phyloP scores from a whole-genome alignment of 2,888 invertebrate genomes.

The Cataglyphis altisquamis region DNA sequence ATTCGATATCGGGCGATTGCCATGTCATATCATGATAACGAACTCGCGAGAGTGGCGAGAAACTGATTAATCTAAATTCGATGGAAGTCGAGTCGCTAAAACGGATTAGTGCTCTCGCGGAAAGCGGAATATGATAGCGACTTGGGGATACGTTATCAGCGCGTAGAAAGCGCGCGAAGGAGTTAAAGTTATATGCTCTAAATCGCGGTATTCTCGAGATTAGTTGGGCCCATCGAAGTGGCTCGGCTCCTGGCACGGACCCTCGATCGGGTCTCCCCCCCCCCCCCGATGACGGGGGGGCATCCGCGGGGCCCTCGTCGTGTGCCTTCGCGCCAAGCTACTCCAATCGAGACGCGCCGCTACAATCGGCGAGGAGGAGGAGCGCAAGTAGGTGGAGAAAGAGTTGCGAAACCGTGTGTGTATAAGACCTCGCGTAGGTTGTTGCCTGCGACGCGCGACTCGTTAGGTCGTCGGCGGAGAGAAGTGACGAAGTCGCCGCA shows the following conservation, averaged over 20 bases:
- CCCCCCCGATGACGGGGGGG: background rate
- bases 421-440: constrained; percentile 62
- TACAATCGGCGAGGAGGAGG: constrained; percentile 57
- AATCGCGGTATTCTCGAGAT: constrained; percentile 67
- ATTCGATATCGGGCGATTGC: background rate
- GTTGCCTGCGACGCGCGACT: constrained; percentile 57
- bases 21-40: too few relatives aligned
- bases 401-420: constrained; percentile 70
- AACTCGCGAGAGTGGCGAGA: too few relatives aligned
- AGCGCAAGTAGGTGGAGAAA: constrained; percentile 70
- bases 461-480: constrained; percentile 50
- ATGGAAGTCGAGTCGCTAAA: background rate
- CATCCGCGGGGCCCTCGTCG: constrained; percentile 6
- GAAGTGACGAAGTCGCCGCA: constrained; percentile 52
- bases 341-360: constrained; percentile 72
- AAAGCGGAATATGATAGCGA: background rate
- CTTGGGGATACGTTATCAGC: constrained; percentile 37
- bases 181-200: constrained; percentile 74
- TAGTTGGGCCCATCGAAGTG: constrained; percentile 38
- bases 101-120: constrained; percentile 5
- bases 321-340: constrained; percentile 46
- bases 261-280: background rate
- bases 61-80: too few relatives aligned
- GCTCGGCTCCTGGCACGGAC: constrained; percentile 38
- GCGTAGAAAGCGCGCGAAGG: constrained; percentile 63